A percentile compares a stretch with the other conserved stretches of the same genome.
phyloP scores from a whole-genome alignment of 2,888 invertebrate genomes.

The Quadroppia sp. region DNA sequence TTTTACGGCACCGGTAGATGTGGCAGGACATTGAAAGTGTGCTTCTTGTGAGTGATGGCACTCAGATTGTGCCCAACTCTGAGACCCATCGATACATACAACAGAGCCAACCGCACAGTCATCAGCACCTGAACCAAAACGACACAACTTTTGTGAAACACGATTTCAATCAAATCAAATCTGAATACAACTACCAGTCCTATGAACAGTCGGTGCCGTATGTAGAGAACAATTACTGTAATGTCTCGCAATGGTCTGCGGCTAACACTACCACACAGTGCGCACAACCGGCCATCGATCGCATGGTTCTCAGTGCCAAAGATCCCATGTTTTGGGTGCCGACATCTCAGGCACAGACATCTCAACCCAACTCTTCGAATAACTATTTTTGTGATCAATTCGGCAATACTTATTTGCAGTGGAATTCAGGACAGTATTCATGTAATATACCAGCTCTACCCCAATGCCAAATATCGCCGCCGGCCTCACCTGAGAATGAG shows the following conservation, averaged over 20 bases:
- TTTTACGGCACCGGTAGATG: slow-evolving; percentile 54
- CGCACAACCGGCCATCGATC: background rate
- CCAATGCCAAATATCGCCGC: background rate
- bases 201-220: slow-evolving; percentile 27
- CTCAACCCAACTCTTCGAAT: slow-evolving; percentile 1
- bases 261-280: background rate
- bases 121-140: background rate
- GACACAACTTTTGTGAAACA: slow-evolving; percentile 10
- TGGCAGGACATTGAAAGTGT: slow-evolving; percentile 58
- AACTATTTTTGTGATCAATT: slow-evolving; percentile 31
- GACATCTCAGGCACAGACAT: background rate
- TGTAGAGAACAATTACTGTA: slow-evolving; percentile 11
- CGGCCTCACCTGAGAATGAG: background rate
- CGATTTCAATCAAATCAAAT: background rate
- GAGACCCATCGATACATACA: slow-evolving; percentile 6
- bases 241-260: slow-evolving; percentile 3
- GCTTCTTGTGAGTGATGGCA: slow-evolving; percentile 52
- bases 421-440: slow-evolving; percentile 8
- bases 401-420: slow-evolving; percentile 19
- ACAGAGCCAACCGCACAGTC: background rate
- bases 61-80: slow-evolving; percentile 1
- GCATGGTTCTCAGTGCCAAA: slow-evolving; percentile 25
- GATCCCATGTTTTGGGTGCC: slow-evolving; percentile 7
- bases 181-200: slow-evolving; percentile 14
- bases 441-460: background rate